A percentile compares a stretch with the other conserved stretches of the same genome.
Conservation (phyloP, 2,797 vertebrate species). For the Ciconia nigra region DNA sequence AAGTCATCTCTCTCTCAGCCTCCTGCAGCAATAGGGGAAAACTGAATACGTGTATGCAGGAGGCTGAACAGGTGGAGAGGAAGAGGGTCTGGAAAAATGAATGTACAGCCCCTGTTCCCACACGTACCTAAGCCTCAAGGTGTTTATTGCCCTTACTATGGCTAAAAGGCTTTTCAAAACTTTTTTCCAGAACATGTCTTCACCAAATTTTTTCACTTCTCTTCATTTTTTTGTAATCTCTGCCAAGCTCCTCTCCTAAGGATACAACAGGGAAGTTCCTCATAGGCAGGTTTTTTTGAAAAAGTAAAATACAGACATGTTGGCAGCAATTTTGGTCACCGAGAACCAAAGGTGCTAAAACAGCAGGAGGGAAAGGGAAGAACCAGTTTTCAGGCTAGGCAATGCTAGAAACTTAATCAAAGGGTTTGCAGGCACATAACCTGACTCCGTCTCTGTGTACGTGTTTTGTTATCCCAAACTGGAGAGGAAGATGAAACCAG, state of each 20-base stretch:
- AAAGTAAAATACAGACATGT: not conserved
- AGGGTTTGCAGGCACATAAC: constrained; percentile 5
- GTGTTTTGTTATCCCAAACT: constrained; percentile 17
- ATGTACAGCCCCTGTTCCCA: not conserved
- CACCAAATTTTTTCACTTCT: not conserved
- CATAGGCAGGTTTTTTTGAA: not conserved
- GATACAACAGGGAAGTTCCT: not conserved
- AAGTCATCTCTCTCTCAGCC: not conserved
- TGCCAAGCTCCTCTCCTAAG: not conserved
- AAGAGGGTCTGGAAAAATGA: not conserved
- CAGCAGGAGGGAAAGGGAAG: not conserved
- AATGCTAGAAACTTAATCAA: constrained; percentile 4
- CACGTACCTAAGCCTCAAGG: not conserved
- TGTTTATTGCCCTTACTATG: not conserved
- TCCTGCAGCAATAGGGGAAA: not conserved
- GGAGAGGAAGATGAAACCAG: constrained; percentile 66
- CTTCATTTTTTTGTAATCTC: not conserved
- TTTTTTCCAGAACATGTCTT: not conserved
- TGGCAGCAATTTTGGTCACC: not conserved
- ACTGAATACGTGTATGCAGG: accelerated
- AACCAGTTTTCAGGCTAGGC: not conserved
- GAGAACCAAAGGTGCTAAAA: constrained; percentile 21
- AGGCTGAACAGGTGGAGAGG: not conserved
- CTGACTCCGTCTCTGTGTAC: not conserved
- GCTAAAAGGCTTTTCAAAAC: not conserved